These are phyloP conservation scores for Kryphioiulus occultus DNA, from an alignment of 2,888 invertebrate species.

Conservation along the genomic window DNA sequence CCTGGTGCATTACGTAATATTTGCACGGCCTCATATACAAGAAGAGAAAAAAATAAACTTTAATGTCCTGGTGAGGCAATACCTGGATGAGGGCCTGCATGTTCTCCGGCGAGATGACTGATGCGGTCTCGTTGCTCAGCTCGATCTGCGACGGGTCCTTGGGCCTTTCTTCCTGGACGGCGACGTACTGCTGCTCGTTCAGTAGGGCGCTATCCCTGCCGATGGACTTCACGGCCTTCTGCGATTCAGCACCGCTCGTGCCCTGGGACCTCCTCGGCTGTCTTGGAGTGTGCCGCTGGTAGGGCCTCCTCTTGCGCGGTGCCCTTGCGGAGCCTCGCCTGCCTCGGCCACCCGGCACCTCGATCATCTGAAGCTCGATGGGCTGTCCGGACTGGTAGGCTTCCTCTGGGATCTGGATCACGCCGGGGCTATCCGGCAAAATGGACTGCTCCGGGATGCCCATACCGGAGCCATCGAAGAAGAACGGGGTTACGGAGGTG, in stretches of 20 bases:
- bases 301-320: neutral
- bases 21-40: no score
- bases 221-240: neutral
- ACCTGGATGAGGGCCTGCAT: slow-evolving; percentile 53
- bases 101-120: slow-evolving; percentile 52
- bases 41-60: no score
- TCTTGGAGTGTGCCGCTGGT: neutral
- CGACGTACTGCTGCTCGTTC: neutral
- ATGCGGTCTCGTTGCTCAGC: slow-evolving; percentile 47
- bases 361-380: slow-evolving; percentile 13
- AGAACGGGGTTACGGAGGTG: neutral
- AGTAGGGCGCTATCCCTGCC: neutral
- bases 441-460: slow-evolving; percentile 8
- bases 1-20: no score
- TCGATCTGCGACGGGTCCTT: neutral
- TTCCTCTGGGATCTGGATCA: slow-evolving; percentile 43
- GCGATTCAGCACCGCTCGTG: neutral
- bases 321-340: no score
- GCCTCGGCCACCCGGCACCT: neutral
- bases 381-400: slow-evolving; percentile 20
- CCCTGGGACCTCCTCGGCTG: neutral
- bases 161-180: neutral
- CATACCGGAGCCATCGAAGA: slow-evolving; percentile 29
- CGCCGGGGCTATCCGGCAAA: neutral
- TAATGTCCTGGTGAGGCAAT: no score